Base-by-base conservation (phyloP, 2,888 invertebrate species). In the Tachina fera region DNA sequence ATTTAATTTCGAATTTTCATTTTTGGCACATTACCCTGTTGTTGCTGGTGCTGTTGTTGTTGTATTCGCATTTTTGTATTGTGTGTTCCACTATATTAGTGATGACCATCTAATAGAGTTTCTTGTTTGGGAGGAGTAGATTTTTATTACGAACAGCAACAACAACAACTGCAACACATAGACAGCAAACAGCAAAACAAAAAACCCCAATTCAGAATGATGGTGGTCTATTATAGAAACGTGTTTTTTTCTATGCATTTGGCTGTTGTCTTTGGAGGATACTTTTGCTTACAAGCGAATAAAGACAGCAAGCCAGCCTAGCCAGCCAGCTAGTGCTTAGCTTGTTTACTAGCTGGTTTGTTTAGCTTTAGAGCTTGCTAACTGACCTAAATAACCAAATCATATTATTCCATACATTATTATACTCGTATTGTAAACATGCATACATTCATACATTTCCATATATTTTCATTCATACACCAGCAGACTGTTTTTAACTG, bases 121-220 rank as follows among this genome's bases (percentile, higher is more conserved):
- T 75, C 82, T 86, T 86, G 85, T 86, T 86, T 86, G 85, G 85
- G 85, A 86, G 85, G 85, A 86, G 85, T 86, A 86, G 79, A 86
- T 76, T 75, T 58, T 78, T 81, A 47, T 68, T 75, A 19, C 60
- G 56, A 56, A 60, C 53, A 58, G 53, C 72, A 60, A 65, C 67
- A 75, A 22, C 67, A 31, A 51, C 51, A 68, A 31, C 31, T 14
- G 60, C n/a, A 45, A 60, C 14, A 49, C 31, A 16, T 4, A 31
- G 60, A 65, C 67, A 47, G n/a, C 31, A 31, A 31, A 31, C 4
- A 31, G 31, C 31, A 31, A 31, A 31, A 71, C 6, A 41, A 61
- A 74, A 49, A 70, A 63, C 39, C n/a, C 72, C 72, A 74, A 78
- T 71, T 85, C 78, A 79, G 82, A 86, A 86, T 86, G 74, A 82